These are phyloP conservation scores for Gracilinanus agilis DNA, from an alignment of 2,113 vertebrate genomes.

Conservation along the genomic window DNA sequence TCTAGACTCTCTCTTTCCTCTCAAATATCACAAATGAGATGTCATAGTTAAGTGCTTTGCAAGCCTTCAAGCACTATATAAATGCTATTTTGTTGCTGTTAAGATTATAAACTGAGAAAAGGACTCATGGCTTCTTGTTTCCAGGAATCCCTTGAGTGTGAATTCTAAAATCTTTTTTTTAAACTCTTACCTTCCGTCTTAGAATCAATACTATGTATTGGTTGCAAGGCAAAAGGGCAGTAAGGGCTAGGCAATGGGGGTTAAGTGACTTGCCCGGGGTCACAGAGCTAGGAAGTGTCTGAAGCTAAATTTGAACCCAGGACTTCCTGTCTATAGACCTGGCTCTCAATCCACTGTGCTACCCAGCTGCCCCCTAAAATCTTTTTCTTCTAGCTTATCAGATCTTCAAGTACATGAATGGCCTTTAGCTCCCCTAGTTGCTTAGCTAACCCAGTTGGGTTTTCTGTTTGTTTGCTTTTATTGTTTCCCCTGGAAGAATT, in stretches of 20 bases:
- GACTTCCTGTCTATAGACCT: no score
- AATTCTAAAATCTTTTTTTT: background rate
- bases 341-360: no score
- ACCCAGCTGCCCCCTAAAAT: no score
- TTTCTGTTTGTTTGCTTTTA: background rate
- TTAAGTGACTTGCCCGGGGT: no score
- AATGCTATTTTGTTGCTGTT: background rate
- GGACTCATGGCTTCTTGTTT: background rate
- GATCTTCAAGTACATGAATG: background rate
- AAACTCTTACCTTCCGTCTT: no score
- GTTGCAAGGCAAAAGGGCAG: no score
- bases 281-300: no score
- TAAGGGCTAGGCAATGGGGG: no score
- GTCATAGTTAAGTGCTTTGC: background rate
- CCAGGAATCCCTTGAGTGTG: background rate
- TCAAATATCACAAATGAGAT: no score
- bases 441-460: background rate
- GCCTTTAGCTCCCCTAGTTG: background rate
- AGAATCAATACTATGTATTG: no score
- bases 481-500: background rate
- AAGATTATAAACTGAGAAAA: slow-evolving; percentile 28
- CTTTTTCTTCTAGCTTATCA: background rate
- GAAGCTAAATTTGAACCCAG: no score
- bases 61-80: background rate
- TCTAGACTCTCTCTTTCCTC: no score